These are phyloP conservation scores for Antigone vipio DNA, from an alignment of 2,113 vertebrate genomes.

Conservation along the genomic window DNA sequence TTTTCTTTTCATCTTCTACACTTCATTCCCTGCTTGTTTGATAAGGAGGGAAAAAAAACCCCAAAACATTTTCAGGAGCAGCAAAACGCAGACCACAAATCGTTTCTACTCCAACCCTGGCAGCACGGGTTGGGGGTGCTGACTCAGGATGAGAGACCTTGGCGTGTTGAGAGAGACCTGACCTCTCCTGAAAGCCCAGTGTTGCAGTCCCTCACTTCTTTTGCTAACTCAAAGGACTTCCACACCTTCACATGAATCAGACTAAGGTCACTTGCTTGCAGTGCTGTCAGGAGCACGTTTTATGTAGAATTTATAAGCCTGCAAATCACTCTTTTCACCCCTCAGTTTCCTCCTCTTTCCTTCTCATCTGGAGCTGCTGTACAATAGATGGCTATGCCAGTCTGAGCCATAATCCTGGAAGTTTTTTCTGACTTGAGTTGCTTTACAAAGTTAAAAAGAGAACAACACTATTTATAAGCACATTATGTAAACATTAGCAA, in stretches of 20 bases:
- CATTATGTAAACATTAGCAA: conserved; percentile 35
- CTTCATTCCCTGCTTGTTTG: neutral
- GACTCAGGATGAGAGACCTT: accelerated
- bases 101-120: neutral
- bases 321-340: neutral
- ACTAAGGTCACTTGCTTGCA: neutral
- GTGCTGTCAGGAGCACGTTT: neutral
- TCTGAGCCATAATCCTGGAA: neutral
- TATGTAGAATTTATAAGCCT: neutral
- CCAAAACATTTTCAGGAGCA: neutral
- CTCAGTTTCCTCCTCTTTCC: neutral
- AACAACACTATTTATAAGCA: conserved; percentile 28
- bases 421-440: neutral
- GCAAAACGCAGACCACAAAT: neutral
- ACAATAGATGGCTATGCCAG: neutral
- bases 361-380: neutral
- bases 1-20: neutral
- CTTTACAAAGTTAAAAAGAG: conserved; percentile 35
- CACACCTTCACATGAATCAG: neutral
- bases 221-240: neutral
- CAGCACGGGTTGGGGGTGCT: neutral
- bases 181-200: neutral
- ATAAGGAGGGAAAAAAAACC: neutral
- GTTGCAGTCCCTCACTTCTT: neutral
- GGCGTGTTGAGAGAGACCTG: accelerated